Conservation (phyloP, 2,888 invertebrate genomes). For the Parnassius glacialis region DNA sequence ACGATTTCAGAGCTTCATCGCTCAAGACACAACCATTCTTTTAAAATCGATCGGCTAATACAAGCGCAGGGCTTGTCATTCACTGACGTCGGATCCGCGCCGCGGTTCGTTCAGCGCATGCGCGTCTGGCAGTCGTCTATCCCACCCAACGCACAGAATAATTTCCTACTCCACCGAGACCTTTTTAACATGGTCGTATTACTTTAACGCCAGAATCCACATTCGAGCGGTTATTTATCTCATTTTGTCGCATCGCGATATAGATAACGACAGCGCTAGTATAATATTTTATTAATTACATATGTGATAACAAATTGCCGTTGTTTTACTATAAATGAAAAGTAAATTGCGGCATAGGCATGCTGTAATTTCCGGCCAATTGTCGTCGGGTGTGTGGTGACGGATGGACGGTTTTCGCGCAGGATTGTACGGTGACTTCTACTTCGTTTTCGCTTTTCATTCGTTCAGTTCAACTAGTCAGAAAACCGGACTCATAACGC, state of each 20-base stretch:
- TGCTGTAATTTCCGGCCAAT: slow-evolving; percentile 46
- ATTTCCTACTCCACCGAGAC: slow-evolving; percentile 59
- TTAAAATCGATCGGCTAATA: slow-evolving; percentile 74
- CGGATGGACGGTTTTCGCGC: slow-evolving; percentile 45
- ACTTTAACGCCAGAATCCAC: slow-evolving; percentile 61
- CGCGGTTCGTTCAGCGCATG: slow-evolving; percentile 69
- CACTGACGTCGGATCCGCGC: slow-evolving; percentile 69
- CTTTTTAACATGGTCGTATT: slow-evolving; percentile 68
- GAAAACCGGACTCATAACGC: slow-evolving; percentile 76
- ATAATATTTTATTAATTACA: slow-evolving; percentile 67
- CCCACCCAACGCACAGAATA: slow-evolving; percentile 64
- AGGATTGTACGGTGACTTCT: slow-evolving; percentile 38
- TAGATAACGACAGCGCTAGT: slow-evolving; percentile 65
- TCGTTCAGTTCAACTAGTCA: slow-evolving; percentile 50
- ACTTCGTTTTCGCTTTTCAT: slow-evolving; percentile 18
- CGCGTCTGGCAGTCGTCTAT: slow-evolving; percentile 77
- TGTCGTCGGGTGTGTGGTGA: slow-evolving; percentile 46
- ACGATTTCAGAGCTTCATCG: slow-evolving; percentile 35
- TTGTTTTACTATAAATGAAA: slow-evolving; percentile 68
- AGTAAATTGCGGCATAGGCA: slow-evolving; percentile 64
- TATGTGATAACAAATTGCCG: slow-evolving; percentile 61
- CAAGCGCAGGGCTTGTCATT: slow-evolving; percentile 75
- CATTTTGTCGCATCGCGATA: slow-evolving; percentile 75
- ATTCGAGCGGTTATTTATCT: slow-evolving; percentile 67
- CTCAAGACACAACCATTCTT: slow-evolving; percentile 60